phyloP scores from a whole-genome alignment of 2,888 invertebrate genomes.

The Podotricha telesiphe region DNA sequence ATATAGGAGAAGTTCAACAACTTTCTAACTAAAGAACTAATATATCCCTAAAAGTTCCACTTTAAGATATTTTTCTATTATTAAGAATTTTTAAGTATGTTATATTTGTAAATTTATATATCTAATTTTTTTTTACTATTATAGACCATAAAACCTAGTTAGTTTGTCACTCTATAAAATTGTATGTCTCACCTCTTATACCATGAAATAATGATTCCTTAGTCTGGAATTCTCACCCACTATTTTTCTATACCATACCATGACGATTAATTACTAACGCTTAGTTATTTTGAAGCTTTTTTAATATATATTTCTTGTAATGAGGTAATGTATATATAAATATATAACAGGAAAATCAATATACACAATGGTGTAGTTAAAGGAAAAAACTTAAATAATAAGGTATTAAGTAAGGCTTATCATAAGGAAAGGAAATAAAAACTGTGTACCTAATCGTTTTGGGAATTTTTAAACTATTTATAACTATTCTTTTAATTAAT shows the following conservation, averaged over 20 bases:
- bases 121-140: no score
- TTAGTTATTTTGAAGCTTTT: no score
- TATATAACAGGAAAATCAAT: background rate
- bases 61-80: conserved; percentile 11
- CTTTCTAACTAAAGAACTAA: conserved; percentile 24
- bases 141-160: no score
- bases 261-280: no score
- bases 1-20: conserved; percentile 35
- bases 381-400: conserved; percentile 9
- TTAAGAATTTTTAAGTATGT: background rate
- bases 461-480: conserved; percentile 13
- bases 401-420: background rate
- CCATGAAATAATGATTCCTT: no score
- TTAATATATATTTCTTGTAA: no score
- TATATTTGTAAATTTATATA: background rate
- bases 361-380: background rate
- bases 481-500: conserved; percentile 2
- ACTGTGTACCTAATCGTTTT: conserved; percentile 7
- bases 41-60: conserved; percentile 11
- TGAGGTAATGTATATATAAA: background rate
- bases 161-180: no score
- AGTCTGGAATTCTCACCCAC: no score
- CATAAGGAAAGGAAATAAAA: conserved; percentile 18
- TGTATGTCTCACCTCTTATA: no score
- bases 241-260: no score